phyloP scores from a whole-genome alignment of 2,113 vertebrate genomes.

The Pan paniscus region DNA sequence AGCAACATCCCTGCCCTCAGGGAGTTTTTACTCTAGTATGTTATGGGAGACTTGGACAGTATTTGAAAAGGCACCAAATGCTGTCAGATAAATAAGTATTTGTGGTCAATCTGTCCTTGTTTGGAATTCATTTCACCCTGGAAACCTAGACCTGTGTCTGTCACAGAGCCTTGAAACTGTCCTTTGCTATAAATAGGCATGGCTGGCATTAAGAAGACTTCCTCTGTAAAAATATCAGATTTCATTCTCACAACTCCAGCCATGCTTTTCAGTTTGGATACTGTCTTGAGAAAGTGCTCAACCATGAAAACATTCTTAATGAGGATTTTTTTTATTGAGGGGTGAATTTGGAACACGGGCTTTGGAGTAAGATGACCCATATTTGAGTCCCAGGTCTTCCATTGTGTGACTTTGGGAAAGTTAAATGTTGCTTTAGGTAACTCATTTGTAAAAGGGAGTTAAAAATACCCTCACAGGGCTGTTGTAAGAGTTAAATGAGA shows the following conservation, averaged over 20 bases:
- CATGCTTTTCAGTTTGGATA: neutral
- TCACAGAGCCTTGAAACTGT: slow-evolving; percentile 33
- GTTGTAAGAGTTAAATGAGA: neutral
- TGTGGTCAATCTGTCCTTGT: neutral
- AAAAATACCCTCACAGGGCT: neutral
- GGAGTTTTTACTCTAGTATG: neutral
- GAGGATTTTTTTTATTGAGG: neutral
- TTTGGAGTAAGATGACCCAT: neutral
- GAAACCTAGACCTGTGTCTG: slow-evolving; percentile 45
- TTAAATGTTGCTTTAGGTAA: neutral
- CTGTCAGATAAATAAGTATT: neutral
- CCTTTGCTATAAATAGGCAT: slow-evolving; percentile 17
- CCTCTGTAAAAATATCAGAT: neutral
- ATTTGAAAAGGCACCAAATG: neutral
- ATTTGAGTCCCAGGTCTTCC: neutral
- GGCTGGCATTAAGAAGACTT: slow-evolving; percentile 52
- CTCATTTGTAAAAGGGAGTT: neutral
- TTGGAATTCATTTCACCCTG: slow-evolving; percentile 38
- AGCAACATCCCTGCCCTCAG: neutral
- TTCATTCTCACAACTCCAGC: slow-evolving; percentile 23
- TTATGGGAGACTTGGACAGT: neutral
- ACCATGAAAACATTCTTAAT: neutral
- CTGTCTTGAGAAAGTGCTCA: neutral
- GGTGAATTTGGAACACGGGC: neutral
- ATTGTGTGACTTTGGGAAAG: neutral